Base-by-base conservation (phyloP, 2,888 invertebrate species). In the Agrotis clavis region DNA sequence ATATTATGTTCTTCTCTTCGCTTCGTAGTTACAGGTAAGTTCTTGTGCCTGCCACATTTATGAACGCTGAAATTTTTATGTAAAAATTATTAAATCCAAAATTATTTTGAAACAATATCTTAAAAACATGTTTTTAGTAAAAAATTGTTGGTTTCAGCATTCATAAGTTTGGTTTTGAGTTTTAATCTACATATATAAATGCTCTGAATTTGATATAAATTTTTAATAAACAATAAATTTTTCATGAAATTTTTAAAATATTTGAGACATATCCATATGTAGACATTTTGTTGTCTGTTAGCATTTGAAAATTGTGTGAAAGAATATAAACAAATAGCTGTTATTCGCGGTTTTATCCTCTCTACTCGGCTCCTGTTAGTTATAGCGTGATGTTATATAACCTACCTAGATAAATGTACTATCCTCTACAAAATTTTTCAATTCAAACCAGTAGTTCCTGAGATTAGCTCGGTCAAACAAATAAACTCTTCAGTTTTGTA, bases 261-360 rank as follows among this genome's bases (percentile, higher is more conserved):
- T 1, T 61, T 3, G 88, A 89, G 88, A 89, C 86, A 79, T 90
- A 86, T 90, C 88, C 89, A 90, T 89, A 74, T 88, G 88, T 82
- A 57, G 81, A 76, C 71, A 18, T 62, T 21, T 45, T 51, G 53
- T 16, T 35, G 65, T 74, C 76, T 71, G 1, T 14, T 53, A 72
- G 71, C 56, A 63, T 76, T 74, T 77, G 45, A 7, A 54, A 79
- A 66, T 70, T 51, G 70, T n/a, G 59, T 85, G 67, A 76, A 74
- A 62, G 62, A 80, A 81, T 70, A 16, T 11, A 13, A 16, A 16
- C 13, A 19, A 47, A 41, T 7, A 51, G 0, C 0, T 0, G 30
- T 11, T 41, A 35, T 11, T 11, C 2, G 41, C 41, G 11, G 41
- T 41, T 41, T 41, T 41, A 41, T 6, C 7, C 41, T 41, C 11